Percentiles rank a stretch among this genome's conserved stretches.
Evolutionary conservation across 2,888 invertebrate species (phyloP).

Genomic region (Neoitamus cyanurus): DNA sequence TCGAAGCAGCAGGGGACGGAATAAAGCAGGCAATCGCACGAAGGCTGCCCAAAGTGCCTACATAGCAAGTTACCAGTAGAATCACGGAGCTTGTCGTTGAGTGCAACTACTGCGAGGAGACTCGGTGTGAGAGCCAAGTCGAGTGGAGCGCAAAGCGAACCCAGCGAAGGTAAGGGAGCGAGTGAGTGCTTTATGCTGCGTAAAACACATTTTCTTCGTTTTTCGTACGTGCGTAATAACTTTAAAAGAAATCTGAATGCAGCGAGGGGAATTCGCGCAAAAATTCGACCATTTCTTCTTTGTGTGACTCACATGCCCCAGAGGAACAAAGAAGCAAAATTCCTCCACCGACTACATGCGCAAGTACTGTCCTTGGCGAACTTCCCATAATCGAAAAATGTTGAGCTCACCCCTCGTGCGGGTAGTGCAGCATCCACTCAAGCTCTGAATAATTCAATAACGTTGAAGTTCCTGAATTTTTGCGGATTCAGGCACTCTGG

Average conservation of each 20-base stretch:
- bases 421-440: neutral
- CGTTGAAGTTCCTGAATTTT: neutral
- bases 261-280: neutral
- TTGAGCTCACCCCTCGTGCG: neutral
- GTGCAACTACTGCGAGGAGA: slow-evolving; percentile 29
- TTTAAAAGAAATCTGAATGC: neutral
- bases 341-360: slow-evolving; percentile 28
- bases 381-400: slow-evolving; percentile 42
- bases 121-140: slow-evolving; percentile 6
- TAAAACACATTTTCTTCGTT: neutral
- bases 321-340: slow-evolving; percentile 23
- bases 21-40: neutral
- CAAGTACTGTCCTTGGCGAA: slow-evolving; percentile 41
- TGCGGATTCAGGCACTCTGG: neutral
- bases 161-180: slow-evolving; percentile 11
- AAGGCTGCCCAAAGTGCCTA: slow-evolving; percentile 20
- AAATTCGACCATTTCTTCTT: neutral
- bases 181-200: neutral
- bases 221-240: neutral
- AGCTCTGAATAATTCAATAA: slow-evolving; percentile 6
- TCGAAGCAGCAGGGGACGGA: neutral
- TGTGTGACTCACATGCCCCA: slow-evolving; percentile 14
- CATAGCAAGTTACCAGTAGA: neutral
- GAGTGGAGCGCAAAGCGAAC: neutral
- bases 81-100: slow-evolving; percentile 12